These are phyloP conservation scores for Cancer borealis DNA, from an alignment of 2,888 invertebrate genomes.

Conservation along the genomic window DNA sequence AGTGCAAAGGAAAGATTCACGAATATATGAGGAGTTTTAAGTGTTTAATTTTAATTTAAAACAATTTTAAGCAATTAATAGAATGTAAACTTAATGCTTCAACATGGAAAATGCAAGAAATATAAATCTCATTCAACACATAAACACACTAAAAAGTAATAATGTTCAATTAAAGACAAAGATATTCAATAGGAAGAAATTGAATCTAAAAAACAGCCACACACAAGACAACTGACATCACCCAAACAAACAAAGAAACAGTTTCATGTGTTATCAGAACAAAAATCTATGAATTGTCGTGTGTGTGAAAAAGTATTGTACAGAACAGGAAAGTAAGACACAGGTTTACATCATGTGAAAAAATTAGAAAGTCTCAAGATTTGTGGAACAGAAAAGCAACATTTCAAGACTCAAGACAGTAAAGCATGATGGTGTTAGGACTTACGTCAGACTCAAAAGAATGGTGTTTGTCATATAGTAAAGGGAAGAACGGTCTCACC, in stretches of 20 bases:
- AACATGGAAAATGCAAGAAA: constrained; percentile 7
- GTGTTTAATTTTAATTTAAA: neutral
- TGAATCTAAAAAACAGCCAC: neutral
- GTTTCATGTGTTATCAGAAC: neutral
- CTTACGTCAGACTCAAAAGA: neutral
- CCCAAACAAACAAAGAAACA: neutral
- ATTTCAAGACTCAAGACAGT: neutral
- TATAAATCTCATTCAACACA: neutral
- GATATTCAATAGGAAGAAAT: neutral
- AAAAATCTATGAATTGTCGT: neutral
- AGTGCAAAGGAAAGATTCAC: neutral
- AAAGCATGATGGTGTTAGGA: neutral
- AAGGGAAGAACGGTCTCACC: neutral
- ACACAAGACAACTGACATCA: neutral
- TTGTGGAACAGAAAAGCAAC: neutral
- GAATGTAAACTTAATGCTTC: neutral
- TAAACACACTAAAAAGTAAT: neutral
- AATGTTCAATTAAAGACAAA: neutral
- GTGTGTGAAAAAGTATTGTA: neutral
- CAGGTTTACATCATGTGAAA: neutral
- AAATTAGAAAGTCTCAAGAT: neutral
- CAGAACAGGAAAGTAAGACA: neutral
- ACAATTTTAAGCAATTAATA: neutral
- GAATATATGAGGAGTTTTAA: neutral
- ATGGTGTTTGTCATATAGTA: neutral